phyloP scores from a whole-genome alignment of 2,797 vertebrate genomes.

The Tiaroga cobitis region DNA sequence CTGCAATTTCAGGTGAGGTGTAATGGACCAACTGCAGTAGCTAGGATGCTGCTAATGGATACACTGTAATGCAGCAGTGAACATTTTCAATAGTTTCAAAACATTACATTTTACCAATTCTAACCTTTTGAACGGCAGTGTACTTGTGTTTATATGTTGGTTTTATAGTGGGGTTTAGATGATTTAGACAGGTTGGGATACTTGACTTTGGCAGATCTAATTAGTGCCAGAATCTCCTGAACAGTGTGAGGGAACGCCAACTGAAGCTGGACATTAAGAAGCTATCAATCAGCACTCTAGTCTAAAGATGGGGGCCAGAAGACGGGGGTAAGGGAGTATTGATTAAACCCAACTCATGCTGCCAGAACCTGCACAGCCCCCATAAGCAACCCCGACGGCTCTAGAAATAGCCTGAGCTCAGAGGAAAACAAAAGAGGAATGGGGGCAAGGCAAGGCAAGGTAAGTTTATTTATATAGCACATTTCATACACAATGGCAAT shows the following conservation, averaged over 20 bases:
- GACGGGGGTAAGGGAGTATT: neutral
- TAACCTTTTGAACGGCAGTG: neutral
- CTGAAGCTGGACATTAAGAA: slow-evolving; percentile 10
- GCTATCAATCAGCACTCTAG: slow-evolving; percentile 19
- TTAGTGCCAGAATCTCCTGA: neutral
- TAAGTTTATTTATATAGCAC: no score
- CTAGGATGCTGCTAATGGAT: slow-evolving; percentile 5
- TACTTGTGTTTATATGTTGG: neutral
- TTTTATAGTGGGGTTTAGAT: neutral
- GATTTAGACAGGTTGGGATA: neutral
- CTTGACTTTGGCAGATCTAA: slow-evolving; percentile 3
- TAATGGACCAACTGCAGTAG: slow-evolving; percentile 19
- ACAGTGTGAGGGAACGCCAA: neutral
- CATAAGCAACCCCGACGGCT: neutral
- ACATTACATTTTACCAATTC: neutral
- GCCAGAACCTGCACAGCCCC: neutral
- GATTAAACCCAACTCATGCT: slow-evolving; percentile 18
- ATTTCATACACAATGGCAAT: no score
- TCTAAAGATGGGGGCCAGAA: slow-evolving; percentile 4
- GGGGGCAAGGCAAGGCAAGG: no score
- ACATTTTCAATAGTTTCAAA: neutral
- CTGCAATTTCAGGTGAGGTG: slow-evolving; percentile 21
- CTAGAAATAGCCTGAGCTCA: neutral
- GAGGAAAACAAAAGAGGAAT: neutral
- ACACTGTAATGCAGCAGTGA: neutral